phyloP scores from a whole-genome alignment of 1,140 invertebrate genomes.

The Brachionus rubens region DNA sequence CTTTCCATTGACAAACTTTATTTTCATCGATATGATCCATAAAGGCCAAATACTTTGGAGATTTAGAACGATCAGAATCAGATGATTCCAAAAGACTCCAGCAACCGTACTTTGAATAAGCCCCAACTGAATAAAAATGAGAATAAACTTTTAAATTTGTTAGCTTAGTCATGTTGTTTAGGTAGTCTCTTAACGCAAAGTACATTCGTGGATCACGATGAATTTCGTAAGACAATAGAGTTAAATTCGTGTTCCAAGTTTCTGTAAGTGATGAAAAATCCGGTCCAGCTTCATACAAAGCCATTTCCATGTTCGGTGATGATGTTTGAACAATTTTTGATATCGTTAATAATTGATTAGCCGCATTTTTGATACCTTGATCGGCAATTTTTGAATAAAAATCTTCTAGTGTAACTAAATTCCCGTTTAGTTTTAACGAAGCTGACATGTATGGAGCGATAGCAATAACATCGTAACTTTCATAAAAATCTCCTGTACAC shows the following conservation, averaged over 20 bases:
- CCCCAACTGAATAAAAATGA: neutral
- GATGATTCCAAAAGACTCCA: slow-evolving; percentile 5
- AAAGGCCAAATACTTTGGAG: slow-evolving; percentile 1
- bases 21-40: slow-evolving; percentile 11
- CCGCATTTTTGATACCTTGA: neutral
- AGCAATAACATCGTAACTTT: neutral
- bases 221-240: neutral
- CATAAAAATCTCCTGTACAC: neutral
- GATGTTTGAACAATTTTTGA: neutral
- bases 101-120: neutral
- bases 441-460: slow-evolving; percentile 22
- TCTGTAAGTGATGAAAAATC: slow-evolving; percentile 14
- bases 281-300: slow-evolving; percentile 18
- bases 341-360: neutral
- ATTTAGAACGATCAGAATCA: neutral
- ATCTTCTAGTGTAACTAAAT: neutral
- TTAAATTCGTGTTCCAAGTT: neutral
- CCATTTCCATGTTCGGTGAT: neutral
- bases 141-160: neutral
- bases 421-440: neutral
- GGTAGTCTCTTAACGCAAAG: neutral
- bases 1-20: neutral
- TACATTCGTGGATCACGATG: slow-evolving; percentile 31
- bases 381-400: neutral
- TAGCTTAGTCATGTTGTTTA: neutral